These are phyloP conservation scores for Teleopsis dalmanni DNA, from an alignment of 1,140 invertebrate genomes.

Conservation along the genomic window DNA sequence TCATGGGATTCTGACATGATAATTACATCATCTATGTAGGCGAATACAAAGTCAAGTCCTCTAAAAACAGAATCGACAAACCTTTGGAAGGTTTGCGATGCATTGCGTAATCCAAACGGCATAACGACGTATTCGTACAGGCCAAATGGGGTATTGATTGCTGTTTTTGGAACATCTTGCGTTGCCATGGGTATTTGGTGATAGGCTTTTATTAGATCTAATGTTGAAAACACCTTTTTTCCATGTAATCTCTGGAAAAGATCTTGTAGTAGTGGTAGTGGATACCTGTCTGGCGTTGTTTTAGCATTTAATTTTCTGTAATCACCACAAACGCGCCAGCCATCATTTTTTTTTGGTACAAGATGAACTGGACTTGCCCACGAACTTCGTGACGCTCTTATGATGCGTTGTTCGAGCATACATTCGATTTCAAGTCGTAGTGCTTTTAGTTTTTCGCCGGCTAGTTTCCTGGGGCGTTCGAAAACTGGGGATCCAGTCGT, in stretches of 20 bases:
- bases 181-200: background rate
- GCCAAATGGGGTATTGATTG: slow-evolving; percentile 8
- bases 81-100: slow-evolving; percentile 7
- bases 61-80: slow-evolving; percentile 4
- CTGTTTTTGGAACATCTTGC: background rate
- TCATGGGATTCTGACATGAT: background rate
- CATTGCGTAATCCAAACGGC: slow-evolving; percentile 14
- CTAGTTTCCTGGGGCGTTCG: background rate
- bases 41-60: slow-evolving; percentile 5
- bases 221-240: background rate
- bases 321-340: background rate
- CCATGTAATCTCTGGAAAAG: background rate
- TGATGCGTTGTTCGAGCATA: slow-evolving; percentile 25
- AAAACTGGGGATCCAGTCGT: background rate
- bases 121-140: slow-evolving; percentile 7
- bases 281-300: background rate
- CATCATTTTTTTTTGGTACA: background rate
- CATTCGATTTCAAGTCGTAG: slow-evolving; percentile 20
- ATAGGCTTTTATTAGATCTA: background rate
- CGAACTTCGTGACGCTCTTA: slow-evolving; percentile 20
- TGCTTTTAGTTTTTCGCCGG: background rate
- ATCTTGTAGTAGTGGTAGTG: background rate
- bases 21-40: slow-evolving; percentile 3
- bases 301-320: background rate
- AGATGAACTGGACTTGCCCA: slow-evolving; percentile 15